A percentile compares a stretch with the other conserved stretches of the same genome.
These are phyloP conservation scores for Mormyrus iriodes DNA, from an alignment of 2,113 vertebrate genomes.

Conservation along the genomic window DNA sequence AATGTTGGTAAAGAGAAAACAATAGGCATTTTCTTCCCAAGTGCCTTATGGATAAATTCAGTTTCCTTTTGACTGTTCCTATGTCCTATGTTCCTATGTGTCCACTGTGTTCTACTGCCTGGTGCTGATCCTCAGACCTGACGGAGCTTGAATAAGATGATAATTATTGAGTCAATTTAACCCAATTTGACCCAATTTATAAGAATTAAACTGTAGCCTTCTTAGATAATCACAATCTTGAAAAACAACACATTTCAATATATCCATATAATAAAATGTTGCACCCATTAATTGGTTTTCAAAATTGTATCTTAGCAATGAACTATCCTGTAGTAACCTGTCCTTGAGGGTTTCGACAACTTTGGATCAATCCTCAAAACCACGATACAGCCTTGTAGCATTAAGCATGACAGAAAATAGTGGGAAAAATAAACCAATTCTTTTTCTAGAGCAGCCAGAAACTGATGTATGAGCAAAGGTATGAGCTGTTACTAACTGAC, in stretches of 20 bases:
- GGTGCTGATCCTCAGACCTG: neutral
- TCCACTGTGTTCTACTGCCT: neutral
- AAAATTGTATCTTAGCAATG: too few relatives aligned
- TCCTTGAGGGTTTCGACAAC: too few relatives aligned
- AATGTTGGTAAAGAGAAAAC: slow-evolving; percentile 19
- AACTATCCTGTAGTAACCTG: too few relatives aligned
- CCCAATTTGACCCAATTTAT: neutral
- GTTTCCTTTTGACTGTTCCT: slow-evolving; percentile 26
- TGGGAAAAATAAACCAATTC: too few relatives aligned
- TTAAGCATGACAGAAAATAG: too few relatives aligned
- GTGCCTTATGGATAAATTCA: slow-evolving; percentile 12
- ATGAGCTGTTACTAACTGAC: too few relatives aligned
- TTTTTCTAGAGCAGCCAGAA: too few relatives aligned
- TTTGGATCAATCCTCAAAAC: too few relatives aligned
- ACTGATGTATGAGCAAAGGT: too few relatives aligned
- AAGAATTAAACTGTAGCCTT: neutral
- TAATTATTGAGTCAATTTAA: neutral
- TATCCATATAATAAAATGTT: neutral
- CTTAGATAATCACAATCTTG: neutral
- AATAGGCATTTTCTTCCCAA: slow-evolving; percentile 9
- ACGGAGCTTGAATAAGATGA: neutral
- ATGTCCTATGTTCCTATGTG: neutral
- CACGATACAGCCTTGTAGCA: too few relatives aligned
- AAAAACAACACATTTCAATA: neutral
- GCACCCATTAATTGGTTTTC: too few relatives aligned